phyloP scores from a whole-genome alignment of 1,140 invertebrate genomes.

The Andricus grossulariae region DNA sequence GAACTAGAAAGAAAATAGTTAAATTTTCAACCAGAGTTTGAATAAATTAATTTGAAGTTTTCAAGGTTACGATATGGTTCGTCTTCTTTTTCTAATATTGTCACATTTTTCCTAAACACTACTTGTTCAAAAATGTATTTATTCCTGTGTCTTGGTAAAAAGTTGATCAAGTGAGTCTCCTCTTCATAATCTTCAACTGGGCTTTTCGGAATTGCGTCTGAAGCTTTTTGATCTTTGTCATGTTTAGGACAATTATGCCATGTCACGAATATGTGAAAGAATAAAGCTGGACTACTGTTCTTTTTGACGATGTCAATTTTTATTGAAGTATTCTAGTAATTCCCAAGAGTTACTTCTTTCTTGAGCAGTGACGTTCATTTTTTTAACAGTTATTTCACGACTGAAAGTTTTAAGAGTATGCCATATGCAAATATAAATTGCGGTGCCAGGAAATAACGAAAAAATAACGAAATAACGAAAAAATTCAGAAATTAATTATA shows the following conservation, averaged over 20 bases:
- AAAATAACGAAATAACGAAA: no score
- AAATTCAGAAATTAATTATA: no score
- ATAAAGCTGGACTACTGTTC: constrained; percentile 33
- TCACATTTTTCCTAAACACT: constrained; percentile 19
- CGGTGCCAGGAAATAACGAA: no score
- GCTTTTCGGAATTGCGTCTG: constrained; percentile 35
- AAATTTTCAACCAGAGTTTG: no score
- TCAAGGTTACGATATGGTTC: constrained; percentile 27
- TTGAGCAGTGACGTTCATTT: no score
- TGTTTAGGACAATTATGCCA: no score
- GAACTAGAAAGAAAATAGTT: no score
- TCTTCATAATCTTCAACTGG: constrained; percentile 22
- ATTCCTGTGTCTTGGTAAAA: constrained; percentile 36
- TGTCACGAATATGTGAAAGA: constrained; percentile 38
- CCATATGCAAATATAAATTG: no score
- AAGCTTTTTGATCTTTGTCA: constrained; percentile 24
- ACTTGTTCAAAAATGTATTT: constrained; percentile 36
- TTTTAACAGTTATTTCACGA: constrained; percentile 19
- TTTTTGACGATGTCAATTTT: constrained; percentile 41
- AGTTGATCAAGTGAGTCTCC: constrained; percentile 28
- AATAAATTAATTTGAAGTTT: no score
- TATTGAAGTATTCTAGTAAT: constrained; percentile 43
- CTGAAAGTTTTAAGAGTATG: constrained; percentile 40
- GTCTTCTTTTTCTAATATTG: neutral
- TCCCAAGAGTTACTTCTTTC: constrained; percentile 28